Conservation (phyloP, 2,113 vertebrate species). For the Tenrec ecaudatus region DNA sequence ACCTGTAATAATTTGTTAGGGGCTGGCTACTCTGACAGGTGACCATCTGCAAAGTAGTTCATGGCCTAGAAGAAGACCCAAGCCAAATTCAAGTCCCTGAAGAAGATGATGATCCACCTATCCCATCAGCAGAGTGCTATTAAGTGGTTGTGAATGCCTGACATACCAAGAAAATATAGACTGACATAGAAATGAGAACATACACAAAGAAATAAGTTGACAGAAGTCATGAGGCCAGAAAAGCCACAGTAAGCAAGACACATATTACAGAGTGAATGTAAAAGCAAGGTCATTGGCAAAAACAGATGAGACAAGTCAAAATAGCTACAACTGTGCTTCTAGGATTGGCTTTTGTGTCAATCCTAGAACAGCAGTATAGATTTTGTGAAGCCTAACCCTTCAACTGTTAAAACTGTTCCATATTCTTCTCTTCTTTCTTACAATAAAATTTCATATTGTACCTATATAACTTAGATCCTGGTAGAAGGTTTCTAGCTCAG, state of each 20-base stretch:
- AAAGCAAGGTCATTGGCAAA: background rate
- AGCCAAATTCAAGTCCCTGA: background rate
- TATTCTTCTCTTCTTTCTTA: background rate
- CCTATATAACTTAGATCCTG: background rate
- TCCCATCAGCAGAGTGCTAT: background rate
- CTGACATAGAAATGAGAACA: background rate
- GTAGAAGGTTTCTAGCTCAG: background rate
- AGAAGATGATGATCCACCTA: background rate
- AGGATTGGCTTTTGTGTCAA: background rate
- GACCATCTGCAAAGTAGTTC: background rate
- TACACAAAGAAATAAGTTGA: background rate
- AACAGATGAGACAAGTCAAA: background rate
- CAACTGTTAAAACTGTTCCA: background rate
- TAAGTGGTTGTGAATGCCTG: background rate
- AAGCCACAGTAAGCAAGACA: background rate
- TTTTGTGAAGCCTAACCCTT: background rate
- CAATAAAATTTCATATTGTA: background rate
- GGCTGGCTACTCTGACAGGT: no score
- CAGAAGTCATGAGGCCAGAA: background rate
- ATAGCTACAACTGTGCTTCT: background rate
- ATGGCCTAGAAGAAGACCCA: background rate
- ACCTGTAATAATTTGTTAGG: no score
- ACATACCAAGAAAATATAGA: background rate
- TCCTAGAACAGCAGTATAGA: background rate
- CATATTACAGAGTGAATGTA: background rate